Conservation (phyloP, 2,113 vertebrate genomes). For the Pterophyllum scalare region DNA sequence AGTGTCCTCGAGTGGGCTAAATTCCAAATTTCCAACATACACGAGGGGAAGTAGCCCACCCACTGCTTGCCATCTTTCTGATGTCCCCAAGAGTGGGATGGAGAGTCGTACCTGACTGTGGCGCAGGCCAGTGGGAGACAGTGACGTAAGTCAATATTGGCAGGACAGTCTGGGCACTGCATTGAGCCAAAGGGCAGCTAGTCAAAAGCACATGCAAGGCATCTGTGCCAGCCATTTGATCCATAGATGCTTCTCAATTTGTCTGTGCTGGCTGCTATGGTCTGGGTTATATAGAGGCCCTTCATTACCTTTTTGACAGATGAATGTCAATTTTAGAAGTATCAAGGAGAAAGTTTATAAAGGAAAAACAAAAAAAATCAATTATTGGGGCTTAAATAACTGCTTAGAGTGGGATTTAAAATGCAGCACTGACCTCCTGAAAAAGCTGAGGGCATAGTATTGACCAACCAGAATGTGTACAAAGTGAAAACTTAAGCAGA, state of each 20-base stretch:
- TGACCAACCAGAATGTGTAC: constrained; percentile 37
- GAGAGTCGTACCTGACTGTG: constrained; percentile 56
- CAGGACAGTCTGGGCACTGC: constrained; percentile 55
- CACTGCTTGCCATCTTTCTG: constrained; percentile 27
- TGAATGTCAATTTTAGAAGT: constrained; percentile 14
- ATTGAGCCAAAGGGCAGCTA: constrained; percentile 65
- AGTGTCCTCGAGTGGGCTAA: background rate
- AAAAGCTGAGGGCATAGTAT: constrained; percentile 55
- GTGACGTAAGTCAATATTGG: constrained; percentile 67
- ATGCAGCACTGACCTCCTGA: constrained; percentile 36
- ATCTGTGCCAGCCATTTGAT: constrained; percentile 42
- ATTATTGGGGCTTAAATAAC: constrained; percentile 45
- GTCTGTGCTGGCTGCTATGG: background rate
- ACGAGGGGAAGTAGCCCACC: constrained; percentile 1
- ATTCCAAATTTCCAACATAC: constrained; percentile 8
- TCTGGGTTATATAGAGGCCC: background rate
- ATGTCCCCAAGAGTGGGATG: constrained; percentile 7
- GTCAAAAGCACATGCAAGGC: constrained; percentile 55
- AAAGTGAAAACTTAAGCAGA: constrained; percentile 72
- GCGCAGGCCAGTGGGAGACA: constrained; percentile 46
- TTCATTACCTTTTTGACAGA: background rate
- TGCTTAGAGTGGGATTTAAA: constrained; percentile 38
- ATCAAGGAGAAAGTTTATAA: constrained; percentile 40
- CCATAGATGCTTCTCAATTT: constrained; percentile 29
- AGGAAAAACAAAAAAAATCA: constrained; percentile 13